phyloP scores from a whole-genome alignment of 1,140 invertebrate species.

The Mycetomoellerius zeteki region DNA sequence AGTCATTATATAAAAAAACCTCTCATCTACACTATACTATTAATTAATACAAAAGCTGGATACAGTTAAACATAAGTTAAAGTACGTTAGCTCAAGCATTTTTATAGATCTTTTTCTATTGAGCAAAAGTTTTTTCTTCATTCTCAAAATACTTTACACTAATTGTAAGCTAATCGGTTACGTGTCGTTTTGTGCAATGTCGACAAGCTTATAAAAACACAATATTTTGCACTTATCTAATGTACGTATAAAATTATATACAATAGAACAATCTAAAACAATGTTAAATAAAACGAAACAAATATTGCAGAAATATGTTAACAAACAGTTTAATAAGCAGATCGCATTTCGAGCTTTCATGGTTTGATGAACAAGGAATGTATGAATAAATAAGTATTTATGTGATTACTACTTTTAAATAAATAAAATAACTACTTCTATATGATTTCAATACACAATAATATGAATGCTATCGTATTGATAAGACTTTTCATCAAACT shows the following conservation, averaged over 20 bases:
- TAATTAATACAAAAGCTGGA: conserved; percentile 28
- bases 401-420: conserved; percentile 24
- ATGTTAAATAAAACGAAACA: conserved; percentile 37
- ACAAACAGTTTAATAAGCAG: conserved; percentile 14
- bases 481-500: conserved; percentile 12
- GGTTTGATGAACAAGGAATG: conserved; percentile 62
- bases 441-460: background rate
- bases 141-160: conserved; percentile 17
- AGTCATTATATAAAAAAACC: conserved; percentile 14
- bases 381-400: conserved; percentile 64
- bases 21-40: background rate
- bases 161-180: conserved; percentile 10
- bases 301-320: conserved; percentile 14
- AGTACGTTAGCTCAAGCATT: conserved; percentile 39
- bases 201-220: conserved; percentile 28
- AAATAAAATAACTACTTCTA: conserved; percentile 16
- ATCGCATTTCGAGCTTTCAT: conserved; percentile 26
- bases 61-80: conserved; percentile 21
- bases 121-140: conserved; percentile 29
- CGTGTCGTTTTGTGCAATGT: conserved; percentile 32
- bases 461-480: background rate
- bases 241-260: conserved; percentile 30
- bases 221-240: background rate
- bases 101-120: conserved; percentile 35
- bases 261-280: conserved; percentile 26